phyloP scores from a whole-genome alignment of 1,140 invertebrate genomes.

The Paralvinella palmiformis region DNA sequence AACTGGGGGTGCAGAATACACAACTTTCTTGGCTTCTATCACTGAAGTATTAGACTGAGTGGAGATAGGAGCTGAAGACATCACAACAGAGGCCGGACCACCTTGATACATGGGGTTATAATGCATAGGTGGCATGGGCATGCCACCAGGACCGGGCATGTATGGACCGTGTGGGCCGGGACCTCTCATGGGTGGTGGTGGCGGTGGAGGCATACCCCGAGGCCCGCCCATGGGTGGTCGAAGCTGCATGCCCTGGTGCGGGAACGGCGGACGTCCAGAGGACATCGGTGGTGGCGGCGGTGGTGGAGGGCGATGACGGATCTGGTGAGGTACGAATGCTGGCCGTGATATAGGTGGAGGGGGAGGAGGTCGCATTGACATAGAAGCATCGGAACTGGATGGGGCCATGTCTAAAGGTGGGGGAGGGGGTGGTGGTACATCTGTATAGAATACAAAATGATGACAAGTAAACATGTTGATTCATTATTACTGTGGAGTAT shows the following conservation, averaged over 20 bases:
- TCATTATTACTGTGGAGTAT: too few species aligned
- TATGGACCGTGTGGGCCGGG: background rate
- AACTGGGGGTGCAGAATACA: slow-evolving; percentile 38
- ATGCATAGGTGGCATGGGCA: too few species aligned
- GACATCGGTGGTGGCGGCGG: slow-evolving; percentile 24
- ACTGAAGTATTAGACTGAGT: too few species aligned
- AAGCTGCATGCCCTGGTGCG: too few species aligned
- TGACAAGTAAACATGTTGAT: too few species aligned
- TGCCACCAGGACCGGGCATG: too few species aligned
- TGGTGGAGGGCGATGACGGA: slow-evolving; percentile 29
- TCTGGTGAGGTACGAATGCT: slow-evolving; percentile 11
- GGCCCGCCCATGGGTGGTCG: too few species aligned
- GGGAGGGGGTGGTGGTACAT: slow-evolving; percentile 22
- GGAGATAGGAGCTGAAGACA: too few species aligned
- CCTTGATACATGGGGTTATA: too few species aligned
- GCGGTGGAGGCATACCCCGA: background rate
- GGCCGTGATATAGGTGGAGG: slow-evolving; percentile 19
- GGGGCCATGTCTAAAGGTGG: background rate
- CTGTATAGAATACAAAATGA: too few species aligned
- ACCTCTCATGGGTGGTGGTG: slow-evolving; percentile 14
- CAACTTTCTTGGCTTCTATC: slow-evolving; percentile 39
- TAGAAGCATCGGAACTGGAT: background rate
- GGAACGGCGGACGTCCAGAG: background rate
- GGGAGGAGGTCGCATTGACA: slow-evolving; percentile 4
- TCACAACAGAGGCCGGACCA: too few species aligned